A percentile compares a stretch with the other conserved stretches of the same genome.
Conservation (phyloP, 2,797 vertebrate species). For the Cichlasoma orientale region DNA sequence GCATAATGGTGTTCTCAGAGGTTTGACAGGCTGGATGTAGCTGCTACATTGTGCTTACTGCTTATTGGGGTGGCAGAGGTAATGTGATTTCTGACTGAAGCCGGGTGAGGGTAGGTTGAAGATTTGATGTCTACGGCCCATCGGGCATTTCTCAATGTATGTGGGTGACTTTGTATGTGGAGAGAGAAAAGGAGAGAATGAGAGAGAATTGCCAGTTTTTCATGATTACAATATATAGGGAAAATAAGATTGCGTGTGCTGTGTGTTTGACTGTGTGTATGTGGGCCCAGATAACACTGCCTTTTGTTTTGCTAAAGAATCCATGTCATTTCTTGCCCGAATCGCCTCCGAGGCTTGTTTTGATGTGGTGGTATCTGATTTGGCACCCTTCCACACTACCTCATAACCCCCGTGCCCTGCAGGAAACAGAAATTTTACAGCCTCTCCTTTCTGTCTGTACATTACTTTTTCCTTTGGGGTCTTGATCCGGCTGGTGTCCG, state of each 20-base stretch:
- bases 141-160: slow-evolving; percentile 39
- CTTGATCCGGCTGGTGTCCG: slow-evolving; percentile 52
- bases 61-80: slow-evolving; percentile 35
- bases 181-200: neutral
- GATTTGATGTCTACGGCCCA: slow-evolving; percentile 47
- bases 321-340: slow-evolving; percentile 48
- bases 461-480: slow-evolving; percentile 50
- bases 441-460: slow-evolving; percentile 42
- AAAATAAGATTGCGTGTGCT: slow-evolving; percentile 9
- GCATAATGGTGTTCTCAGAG: slow-evolving; percentile 47
- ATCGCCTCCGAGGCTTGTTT: slow-evolving; percentile 49
- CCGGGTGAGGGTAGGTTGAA: slow-evolving; percentile 39
- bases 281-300: slow-evolving; percentile 7
- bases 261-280: slow-evolving; percentile 3
- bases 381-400: slow-evolving; percentile 49
- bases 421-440: slow-evolving; percentile 59
- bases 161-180: slow-evolving; percentile 3
- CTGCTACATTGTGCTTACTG: slow-evolving; percentile 51
- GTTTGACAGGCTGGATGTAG: slow-evolving; percentile 55
- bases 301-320: slow-evolving; percentile 54
- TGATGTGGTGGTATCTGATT: slow-evolving; percentile 72
- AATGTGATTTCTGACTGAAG: slow-evolving; percentile 65
- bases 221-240: slow-evolving; percentile 8
- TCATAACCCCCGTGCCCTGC: slow-evolving; percentile 65
- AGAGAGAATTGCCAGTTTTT: slow-evolving; percentile 25